A percentile compares a stretch with the other conserved stretches of the same genome.
Evolutionary conservation across 2,888 invertebrate genomes (phyloP).

Genomic region (Dolichopus griseipennis): DNA sequence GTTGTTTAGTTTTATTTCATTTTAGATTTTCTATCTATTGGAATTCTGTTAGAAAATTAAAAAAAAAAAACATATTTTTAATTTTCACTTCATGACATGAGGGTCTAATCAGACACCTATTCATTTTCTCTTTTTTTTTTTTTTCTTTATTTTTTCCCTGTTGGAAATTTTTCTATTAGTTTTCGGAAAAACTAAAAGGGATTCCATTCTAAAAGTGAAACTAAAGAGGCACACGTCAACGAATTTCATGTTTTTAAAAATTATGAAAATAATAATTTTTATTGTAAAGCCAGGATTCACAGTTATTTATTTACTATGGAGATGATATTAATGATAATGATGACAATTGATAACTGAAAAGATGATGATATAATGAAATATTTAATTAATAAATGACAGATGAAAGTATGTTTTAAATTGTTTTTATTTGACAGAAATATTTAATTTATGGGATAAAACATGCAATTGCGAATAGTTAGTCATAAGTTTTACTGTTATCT

Average conservation of each 20-base stretch:
- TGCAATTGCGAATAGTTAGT: too few species aligned
- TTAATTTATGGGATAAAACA: too few species aligned
- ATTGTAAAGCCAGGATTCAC: not conserved
- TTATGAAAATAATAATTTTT: not conserved
- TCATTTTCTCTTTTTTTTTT: not conserved
- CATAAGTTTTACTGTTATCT: too few species aligned
- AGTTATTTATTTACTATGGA: too few species aligned
- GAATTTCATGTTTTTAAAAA: not conserved
- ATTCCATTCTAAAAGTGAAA: not conserved
- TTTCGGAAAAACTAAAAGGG: not conserved
- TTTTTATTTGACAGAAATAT: too few species aligned
- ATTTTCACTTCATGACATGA: not conserved
- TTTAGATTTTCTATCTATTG: not conserved
- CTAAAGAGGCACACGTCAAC: not conserved
- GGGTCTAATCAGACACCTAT: conserved; percentile 6
- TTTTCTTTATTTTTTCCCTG: not conserved
- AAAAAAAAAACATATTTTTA: not conserved
- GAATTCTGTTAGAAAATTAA: not conserved
- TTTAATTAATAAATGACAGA: too few species aligned
- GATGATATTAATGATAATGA: too few species aligned
- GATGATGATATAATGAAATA: too few species aligned
- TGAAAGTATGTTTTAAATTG: too few species aligned
- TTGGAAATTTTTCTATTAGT: not conserved
- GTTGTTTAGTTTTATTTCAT: not conserved
- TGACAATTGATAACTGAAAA: too few species aligned